phyloP scores from a whole-genome alignment of 2,797 vertebrate genomes.

The Oceanodroma leucorhoa region DNA sequence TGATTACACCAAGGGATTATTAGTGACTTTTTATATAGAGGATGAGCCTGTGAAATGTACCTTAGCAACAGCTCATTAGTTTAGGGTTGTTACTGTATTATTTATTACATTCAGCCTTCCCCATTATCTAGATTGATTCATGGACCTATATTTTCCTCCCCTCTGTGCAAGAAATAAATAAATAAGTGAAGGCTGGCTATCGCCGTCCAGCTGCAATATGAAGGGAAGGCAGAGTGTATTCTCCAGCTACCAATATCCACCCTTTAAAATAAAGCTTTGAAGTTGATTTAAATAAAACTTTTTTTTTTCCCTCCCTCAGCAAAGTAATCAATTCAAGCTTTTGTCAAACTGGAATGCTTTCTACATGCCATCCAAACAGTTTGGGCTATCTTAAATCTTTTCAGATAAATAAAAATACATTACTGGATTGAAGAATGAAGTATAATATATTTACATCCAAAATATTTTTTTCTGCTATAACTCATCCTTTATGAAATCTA shows the following conservation, averaged over 20 bases:
- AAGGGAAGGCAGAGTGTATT: conserved; percentile 60
- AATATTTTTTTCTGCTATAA: conserved; percentile 23
- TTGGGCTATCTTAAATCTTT: conserved; percentile 53
- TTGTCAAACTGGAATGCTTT: conserved; percentile 47
- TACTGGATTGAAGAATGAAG: conserved; percentile 27
- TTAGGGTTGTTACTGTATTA: conserved; percentile 99
- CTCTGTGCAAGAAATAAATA: conserved; percentile 75
- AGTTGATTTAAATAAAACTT: conserved; percentile 66
- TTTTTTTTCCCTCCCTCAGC: conserved; percentile 28
- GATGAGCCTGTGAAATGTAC: conserved; percentile 93
- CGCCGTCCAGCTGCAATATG: conserved; percentile 65
- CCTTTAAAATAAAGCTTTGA: conserved; percentile 70
- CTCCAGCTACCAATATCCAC: conserved; percentile 64
- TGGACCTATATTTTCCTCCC: conserved; percentile 84
- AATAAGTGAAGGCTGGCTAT: conserved; percentile 71
- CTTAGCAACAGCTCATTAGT: conserved; percentile 99
- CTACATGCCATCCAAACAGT: conserved; percentile 40
- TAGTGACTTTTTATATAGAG: conserved; percentile 93
- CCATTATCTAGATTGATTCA: conserved; percentile 99
- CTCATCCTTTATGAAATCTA: conserved; percentile 47
- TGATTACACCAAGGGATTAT: conserved; percentile 93
- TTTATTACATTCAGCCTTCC: conserved; percentile 98
- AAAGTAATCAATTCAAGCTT: conserved; percentile 64
- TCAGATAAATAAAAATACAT: conserved; percentile 44
- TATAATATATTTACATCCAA: conserved; percentile 53